Conservation (phyloP, 2,113 vertebrate genomes). For the Xiphophorus hellerii region DNA sequence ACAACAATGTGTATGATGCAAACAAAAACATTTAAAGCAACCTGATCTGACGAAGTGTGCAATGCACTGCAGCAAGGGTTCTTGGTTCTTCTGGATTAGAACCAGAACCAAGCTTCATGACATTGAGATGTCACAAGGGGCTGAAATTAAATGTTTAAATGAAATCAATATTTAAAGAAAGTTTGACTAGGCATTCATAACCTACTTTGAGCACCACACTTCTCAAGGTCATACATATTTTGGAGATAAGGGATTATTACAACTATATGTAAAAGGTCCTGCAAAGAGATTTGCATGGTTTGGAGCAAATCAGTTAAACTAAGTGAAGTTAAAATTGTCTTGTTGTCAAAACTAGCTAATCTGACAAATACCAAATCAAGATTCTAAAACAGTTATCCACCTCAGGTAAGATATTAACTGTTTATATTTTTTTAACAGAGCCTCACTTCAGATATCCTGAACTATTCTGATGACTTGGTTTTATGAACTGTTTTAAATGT, state of each 20-base stretch:
- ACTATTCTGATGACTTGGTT: neutral
- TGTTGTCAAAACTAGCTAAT: neutral
- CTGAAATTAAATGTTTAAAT: neutral
- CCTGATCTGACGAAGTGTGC: too few species aligned
- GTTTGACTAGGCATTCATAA: neutral
- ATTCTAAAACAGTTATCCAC: neutral
- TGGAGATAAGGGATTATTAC: too few species aligned
- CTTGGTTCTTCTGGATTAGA: too few species aligned
- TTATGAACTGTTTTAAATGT: constrained; percentile 33
- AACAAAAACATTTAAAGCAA: neutral
- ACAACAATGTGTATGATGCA: neutral
- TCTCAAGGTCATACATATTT: neutral
- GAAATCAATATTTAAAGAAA: neutral
- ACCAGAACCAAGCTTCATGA: neutral
- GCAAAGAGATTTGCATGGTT: too few species aligned
- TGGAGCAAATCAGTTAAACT: too few species aligned
- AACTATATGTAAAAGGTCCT: too few species aligned
- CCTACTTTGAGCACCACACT: neutral
- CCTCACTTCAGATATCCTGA: neutral
- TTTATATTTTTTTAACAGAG: neutral
- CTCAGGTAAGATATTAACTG: neutral
- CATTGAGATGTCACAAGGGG: neutral
- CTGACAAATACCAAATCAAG: neutral
- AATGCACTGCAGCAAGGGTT: too few species aligned
- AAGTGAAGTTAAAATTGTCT: neutral